phyloP scores from a whole-genome alignment of 2,113 vertebrate species.

The Dicrurus megarhynchus region DNA sequence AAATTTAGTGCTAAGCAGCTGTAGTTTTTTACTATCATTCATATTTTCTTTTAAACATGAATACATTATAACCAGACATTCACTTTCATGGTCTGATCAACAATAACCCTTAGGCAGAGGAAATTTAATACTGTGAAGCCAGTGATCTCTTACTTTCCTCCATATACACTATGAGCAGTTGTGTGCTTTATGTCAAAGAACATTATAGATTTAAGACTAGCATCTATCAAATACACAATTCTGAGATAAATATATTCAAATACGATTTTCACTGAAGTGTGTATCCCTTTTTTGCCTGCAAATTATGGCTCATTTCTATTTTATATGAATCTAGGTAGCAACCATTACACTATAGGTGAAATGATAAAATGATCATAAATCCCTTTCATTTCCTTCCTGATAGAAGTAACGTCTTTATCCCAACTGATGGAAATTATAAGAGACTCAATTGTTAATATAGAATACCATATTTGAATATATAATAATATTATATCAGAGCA shows the following conservation, averaged over 20 bases:
- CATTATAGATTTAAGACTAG: not conserved
- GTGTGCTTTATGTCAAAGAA: not conserved
- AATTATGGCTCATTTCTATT: not conserved
- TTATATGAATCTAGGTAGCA: not conserved
- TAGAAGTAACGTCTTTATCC: not conserved
- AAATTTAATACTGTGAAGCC: constrained; percentile 63
- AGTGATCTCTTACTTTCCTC: constrained; percentile 39
- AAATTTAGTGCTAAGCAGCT: not conserved
- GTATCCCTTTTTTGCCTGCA: not conserved
- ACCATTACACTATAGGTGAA: not conserved
- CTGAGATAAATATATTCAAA: not conserved
- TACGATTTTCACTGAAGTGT: not conserved
- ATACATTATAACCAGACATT: constrained; percentile 36
- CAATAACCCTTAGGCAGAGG: constrained; percentile 55
- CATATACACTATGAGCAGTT: not conserved
- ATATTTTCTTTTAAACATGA: constrained; percentile 23
- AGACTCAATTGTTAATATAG: not conserved
- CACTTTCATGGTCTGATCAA: constrained; percentile 57
- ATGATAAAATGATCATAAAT: not conserved
- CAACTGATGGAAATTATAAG: not conserved
- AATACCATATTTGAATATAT: not conserved
- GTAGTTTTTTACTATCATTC: not conserved
- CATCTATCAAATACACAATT: not conserved
- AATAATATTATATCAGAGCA: not conserved
- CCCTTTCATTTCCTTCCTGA: not conserved